Percentiles rank a stretch among this genome's conserved stretches.
phyloP scores from a whole-genome alignment of 2,797 vertebrate genomes.

The Acanthopagrus latus region DNA sequence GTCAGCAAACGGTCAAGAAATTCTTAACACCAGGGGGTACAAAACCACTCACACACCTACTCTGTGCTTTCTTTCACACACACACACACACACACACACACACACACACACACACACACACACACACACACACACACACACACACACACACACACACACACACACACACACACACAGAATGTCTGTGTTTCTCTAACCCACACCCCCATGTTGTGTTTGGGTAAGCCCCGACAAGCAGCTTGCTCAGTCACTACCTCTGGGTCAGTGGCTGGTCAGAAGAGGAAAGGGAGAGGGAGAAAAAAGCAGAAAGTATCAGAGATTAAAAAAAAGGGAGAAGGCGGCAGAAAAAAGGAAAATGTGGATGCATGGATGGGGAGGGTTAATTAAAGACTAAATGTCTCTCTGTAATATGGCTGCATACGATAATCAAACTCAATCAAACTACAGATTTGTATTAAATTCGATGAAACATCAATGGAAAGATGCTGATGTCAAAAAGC shows the following conservation, averaged over 20 bases:
- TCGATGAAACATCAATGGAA: background rate
- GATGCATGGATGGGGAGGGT: background rate
- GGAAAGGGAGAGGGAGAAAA: conserved; percentile 15
- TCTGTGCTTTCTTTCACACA: conserved; percentile 22
- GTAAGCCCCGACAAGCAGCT: conserved; percentile 63
- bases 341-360: background rate
- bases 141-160: conserved; percentile 19
- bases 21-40: conserved; percentile 78
- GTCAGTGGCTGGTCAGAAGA: conserved; percentile 57
- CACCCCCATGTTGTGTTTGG: conserved; percentile 46
- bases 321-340: background rate
- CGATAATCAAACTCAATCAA: no score
- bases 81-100: conserved; percentile 26
- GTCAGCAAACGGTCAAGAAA: conserved; percentile 84
- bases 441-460: background rate
- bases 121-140: conserved; percentile 57
- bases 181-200: conserved; percentile 20
- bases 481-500: background rate
- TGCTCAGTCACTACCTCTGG: conserved; percentile 48
- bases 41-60: conserved; percentile 62
- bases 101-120: conserved; percentile 50
- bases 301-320: background rate
- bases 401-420: no score
- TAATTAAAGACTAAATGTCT: background rate
- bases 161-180: conserved; percentile 22